Evolutionary conservation across 53 echinoderm and acorn worm genomes (phyloP).

Genomic region (Hippasteria phrygiana): DNA sequence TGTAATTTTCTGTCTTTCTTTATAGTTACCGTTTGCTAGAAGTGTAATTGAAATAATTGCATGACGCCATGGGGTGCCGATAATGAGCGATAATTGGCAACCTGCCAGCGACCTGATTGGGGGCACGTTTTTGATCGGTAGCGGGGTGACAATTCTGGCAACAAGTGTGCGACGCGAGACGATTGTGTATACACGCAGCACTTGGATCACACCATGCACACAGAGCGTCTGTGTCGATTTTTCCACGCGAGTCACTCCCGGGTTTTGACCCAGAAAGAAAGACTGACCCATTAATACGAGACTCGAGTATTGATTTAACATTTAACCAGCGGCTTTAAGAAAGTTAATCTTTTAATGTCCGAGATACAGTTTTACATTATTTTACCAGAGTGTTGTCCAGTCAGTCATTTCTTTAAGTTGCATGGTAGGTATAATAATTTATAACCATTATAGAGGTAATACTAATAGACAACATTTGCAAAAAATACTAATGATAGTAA

Average conservation of each 20-base stretch:
- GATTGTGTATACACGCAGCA: background rate
- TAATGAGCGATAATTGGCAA: slow-evolving; percentile 52
- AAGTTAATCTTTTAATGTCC: too few relatives aligned
- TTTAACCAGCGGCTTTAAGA: too few relatives aligned
- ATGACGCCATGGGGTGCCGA: slow-evolving; percentile 33
- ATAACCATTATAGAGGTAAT: too few relatives aligned
- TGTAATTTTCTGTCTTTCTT: background rate
- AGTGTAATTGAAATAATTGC: slow-evolving; percentile 57
- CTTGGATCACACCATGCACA: background rate
- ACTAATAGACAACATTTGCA: too few relatives aligned
- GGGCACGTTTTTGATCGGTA: slow-evolving; percentile 39
- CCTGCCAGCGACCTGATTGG: slow-evolving; percentile 30
- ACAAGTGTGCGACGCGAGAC: background rate
- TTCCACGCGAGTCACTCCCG: background rate
- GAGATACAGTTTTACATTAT: background rate
- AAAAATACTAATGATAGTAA: too few relatives aligned
- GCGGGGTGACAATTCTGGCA: slow-evolving; percentile 53
- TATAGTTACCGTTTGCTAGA: background rate
- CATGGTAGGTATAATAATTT: background rate
- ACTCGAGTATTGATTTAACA: too few relatives aligned
- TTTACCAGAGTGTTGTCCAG: background rate
- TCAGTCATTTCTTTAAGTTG: too few relatives aligned
- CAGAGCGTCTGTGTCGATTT: slow-evolving; percentile 2
- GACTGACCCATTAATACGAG: background rate
- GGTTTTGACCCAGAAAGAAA: slow-evolving; percentile 12